Conservation (phyloP, 2,888 invertebrate species). For the Torymus aiolomorphi region DNA sequence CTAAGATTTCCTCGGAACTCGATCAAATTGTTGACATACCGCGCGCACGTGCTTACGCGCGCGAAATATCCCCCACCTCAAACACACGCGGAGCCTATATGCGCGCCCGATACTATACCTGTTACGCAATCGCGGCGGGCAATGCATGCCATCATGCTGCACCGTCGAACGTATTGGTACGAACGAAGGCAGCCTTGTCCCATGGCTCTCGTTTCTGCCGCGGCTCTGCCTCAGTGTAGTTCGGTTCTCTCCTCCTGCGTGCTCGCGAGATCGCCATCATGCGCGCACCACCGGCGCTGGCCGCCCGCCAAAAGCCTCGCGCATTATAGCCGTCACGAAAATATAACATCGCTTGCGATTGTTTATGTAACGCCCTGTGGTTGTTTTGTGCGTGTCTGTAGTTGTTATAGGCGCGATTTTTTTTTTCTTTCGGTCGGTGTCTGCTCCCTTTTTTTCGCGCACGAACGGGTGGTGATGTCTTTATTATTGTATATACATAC, state of each 20-base stretch:
- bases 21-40: no score
- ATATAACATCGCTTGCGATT: no score
- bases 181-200: constrained; percentile 61
- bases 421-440: no score
- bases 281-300: constrained; percentile 61
- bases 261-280: constrained; percentile 69
- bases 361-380: no score
- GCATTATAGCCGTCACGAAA: no score
- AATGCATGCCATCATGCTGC: not conserved
- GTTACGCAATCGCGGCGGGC: constrained; percentile 69
- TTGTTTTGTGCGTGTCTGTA: no score
- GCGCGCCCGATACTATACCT: constrained; percentile 60
- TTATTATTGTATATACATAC: no score
- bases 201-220: constrained; percentile 68
- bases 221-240: constrained; percentile 64
- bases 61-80: constrained; percentile 53
- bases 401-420: no score
- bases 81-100: not conserved
- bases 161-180: not conserved
- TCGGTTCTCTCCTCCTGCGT: constrained; percentile 60
- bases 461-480: no score
- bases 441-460: no score
- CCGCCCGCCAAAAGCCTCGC: constrained; percentile 68
- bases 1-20: no score
- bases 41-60: not conserved